Percentiles rank a stretch among this genome's conserved stretches.
Conservation (phyloP, 1,140 invertebrate species). For the Kradibia gibbosae region DNA sequence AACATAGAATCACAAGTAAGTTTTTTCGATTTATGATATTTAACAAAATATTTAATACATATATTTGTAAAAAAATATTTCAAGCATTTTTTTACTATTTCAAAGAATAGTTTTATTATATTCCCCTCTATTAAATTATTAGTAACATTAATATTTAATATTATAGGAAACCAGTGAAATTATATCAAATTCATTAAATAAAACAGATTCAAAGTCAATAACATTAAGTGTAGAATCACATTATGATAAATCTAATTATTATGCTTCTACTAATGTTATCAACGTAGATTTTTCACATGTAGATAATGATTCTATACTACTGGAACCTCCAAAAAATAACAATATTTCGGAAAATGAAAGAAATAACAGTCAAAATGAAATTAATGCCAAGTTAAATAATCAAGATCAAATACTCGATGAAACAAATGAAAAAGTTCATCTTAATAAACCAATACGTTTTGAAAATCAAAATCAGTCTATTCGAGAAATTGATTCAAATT, state of each 20-base stretch:
- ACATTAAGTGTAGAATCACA: background rate
- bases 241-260: background rate
- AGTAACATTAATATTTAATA: background rate
- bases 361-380: slow-evolving; percentile 54
- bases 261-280: background rate
- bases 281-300: background rate
- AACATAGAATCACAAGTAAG: background rate
- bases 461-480: background rate
- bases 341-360: slow-evolving; percentile 48
- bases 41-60: background rate
- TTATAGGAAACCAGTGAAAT: background rate
- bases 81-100: too few species aligned
- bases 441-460: background rate
- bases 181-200: background rate
- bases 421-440: background rate
- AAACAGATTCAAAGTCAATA: background rate
- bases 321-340: background rate
- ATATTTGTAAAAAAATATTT: background rate
- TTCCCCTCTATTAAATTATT: background rate
- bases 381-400: slow-evolving; percentile 56
- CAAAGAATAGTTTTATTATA: background rate
- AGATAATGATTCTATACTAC: background rate
- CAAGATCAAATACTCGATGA: slow-evolving; percentile 29
- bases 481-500: background rate
- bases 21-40: background rate